These are phyloP conservation scores for Litocranius walleri DNA, from an alignment of 2,113 vertebrate genomes.

Conservation along the genomic window DNA sequence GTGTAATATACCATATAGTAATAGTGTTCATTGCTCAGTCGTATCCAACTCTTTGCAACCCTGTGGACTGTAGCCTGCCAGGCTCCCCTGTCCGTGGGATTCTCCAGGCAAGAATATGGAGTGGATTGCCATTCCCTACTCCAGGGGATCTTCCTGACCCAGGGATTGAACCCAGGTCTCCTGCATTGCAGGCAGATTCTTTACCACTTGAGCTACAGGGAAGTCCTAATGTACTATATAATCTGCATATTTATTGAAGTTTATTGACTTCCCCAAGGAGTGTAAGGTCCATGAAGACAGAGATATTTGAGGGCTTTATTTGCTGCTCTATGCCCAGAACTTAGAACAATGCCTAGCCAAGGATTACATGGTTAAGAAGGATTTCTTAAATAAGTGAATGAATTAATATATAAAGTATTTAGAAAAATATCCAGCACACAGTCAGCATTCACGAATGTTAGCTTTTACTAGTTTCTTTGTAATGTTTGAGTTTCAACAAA, in stretches of 20 bases:
- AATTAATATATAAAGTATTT: not conserved
- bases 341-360: not conserved
- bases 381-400: not conserved
- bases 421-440: not conserved
- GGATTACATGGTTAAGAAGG: not conserved
- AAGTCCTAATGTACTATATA: not conserved
- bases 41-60: not conserved
- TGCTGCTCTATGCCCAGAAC: not conserved
- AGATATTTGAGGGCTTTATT: not conserved
- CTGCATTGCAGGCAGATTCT: not conserved
- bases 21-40: not conserved
- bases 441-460: not conserved
- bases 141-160: not conserved
- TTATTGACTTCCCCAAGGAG: not conserved
- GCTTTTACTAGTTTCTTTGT: not conserved
- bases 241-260: not conserved
- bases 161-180: not conserved
- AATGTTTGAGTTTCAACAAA: not conserved
- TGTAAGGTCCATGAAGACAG: not conserved
- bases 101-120: not conserved
- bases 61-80: not conserved
- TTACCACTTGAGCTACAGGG: not conserved
- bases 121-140: not conserved
- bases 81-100: not conserved
- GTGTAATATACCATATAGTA: not conserved